A percentile compares a stretch with the other conserved stretches of the same genome.
Conservation (phyloP, 2,888 invertebrate genomes). For the Campoletis raptor region DNA sequence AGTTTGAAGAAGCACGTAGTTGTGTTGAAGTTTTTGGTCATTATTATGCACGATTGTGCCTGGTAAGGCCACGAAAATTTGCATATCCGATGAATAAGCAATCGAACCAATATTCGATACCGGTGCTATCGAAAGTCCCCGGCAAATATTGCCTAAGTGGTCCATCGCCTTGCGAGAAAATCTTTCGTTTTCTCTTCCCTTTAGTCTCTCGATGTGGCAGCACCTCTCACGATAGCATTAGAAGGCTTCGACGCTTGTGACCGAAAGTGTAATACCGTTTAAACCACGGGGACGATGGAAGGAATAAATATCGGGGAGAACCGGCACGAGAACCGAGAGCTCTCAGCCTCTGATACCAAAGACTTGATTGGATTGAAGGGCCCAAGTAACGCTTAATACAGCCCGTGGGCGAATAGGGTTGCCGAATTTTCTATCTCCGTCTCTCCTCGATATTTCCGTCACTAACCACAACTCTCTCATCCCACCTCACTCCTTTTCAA, state of each 20-base stretch:
- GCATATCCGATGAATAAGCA: constrained; percentile 69
- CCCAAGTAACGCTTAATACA: constrained; percentile 73
- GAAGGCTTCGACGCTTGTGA: constrained; percentile 73
- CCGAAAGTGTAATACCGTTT: constrained; percentile 72
- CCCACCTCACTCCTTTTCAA: constrained; percentile 12
- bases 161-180: constrained; percentile 46
- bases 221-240: constrained; percentile 68
- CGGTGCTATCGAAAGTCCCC: constrained; percentile 62
- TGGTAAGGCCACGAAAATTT: constrained; percentile 39
- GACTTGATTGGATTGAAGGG: constrained; percentile 69
- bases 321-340: constrained; percentile 58
- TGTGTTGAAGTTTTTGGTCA: constrained; percentile 27
- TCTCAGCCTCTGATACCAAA: constrained; percentile 42
- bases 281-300: constrained; percentile 74
- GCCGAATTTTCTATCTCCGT: constrained; percentile 43
- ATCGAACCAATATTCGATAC: constrained; percentile 64
- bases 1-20: constrained; percentile 14
- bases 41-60: constrained; percentile 41
- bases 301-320: constrained; percentile 79
- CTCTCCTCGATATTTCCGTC: constrained; percentile 43
- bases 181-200: constrained; percentile 5
- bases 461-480: constrained; percentile 65
- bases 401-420: constrained; percentile 29
- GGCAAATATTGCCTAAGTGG: constrained; percentile 73
- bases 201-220: not conserved